Base-by-base conservation (phyloP, 1,140 invertebrate genomes). In the Diorhabda elongata region DNA sequence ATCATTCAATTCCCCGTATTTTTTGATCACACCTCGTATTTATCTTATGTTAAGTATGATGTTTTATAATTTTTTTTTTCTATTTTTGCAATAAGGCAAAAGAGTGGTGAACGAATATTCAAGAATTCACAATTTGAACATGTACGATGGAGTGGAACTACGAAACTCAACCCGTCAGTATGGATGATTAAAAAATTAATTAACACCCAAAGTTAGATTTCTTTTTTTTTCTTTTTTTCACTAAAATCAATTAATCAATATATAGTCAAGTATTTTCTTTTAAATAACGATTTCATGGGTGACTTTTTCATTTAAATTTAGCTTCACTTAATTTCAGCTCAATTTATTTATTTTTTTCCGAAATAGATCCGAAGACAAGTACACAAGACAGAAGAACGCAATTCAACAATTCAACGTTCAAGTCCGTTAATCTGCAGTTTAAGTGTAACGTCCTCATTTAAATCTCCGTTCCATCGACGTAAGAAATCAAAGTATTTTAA, bases 141-240 rank as follows among this genome's bases (percentile, higher is more conserved):
- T 89, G 82, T 89, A 87, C 83, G 87, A 89, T 77, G 88, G 88
- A 71, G 84, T 84, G 74, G 87, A 88, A 78, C 84, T 89, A 61
- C 83, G 87, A 77, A 87, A 87, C 82, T 86, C 87, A 77, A 88
- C 87, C 76, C 86, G 88, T 83, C 87, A 89, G 86, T 89, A 88
- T 84, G 87, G 87, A 88, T 88, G 87, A 88, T 85, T 80, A 79
- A 81, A 79, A 79, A 73, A 71, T 77, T 79, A 79, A 78, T 67
- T 66, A 66, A 65, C 65, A 76, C 65, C 68, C 63, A 74, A 73
- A 73, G 69, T 71, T 71, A 43, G 56, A 69, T 41, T 64, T 68
- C 58, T 66, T 67, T 70, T 72, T 60, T 26, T 26, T 26, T 2
- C 1, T 26, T 26, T 26, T 26, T 26, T 26, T 26, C 1, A 26